These are phyloP conservation scores for Glossophaga mutica DNA, from an alignment of 2,797 vertebrate species.

Conservation along the genomic window DNA sequence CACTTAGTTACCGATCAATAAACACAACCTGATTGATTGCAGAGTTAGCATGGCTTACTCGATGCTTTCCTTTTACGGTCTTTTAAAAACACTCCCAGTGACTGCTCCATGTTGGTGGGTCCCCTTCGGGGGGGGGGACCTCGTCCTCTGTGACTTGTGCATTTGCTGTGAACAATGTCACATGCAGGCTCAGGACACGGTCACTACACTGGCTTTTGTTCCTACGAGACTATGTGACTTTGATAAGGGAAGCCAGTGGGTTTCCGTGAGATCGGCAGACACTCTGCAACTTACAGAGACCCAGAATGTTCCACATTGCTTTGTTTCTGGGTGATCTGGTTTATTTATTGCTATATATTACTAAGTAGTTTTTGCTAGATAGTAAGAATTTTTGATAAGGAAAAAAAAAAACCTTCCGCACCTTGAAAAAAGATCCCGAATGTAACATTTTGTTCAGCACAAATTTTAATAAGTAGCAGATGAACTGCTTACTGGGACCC, in stretches of 20 bases:
- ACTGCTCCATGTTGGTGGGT: not conserved
- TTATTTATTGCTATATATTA: constrained; percentile 44
- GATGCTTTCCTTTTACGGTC: not conserved
- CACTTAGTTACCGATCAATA: not conserved
- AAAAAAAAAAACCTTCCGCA: not conserved
- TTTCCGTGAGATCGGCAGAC: not conserved
- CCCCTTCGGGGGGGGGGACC: not conserved
- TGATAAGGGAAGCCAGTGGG: not conserved
- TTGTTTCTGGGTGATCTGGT: not conserved
- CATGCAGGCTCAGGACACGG: not conserved
- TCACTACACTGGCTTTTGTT: not conserved
- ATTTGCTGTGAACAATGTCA: not conserved
- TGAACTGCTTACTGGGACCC: not conserved
- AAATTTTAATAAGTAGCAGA: not conserved
- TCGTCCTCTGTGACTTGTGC: not conserved
- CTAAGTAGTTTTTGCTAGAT: constrained; percentile 21
- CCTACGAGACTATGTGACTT: not conserved
- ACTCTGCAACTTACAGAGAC: not conserved
- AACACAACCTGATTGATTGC: not conserved
- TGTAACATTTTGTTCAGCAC: not conserved
- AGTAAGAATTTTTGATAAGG: constrained; percentile 22
- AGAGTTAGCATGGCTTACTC: not conserved
- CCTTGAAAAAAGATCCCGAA: constrained; percentile 46
- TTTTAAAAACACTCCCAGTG: not conserved
- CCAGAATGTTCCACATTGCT: constrained; percentile 1